Conservation (phyloP, 1,140 invertebrate species). For the Mactra quadrangularis region DNA sequence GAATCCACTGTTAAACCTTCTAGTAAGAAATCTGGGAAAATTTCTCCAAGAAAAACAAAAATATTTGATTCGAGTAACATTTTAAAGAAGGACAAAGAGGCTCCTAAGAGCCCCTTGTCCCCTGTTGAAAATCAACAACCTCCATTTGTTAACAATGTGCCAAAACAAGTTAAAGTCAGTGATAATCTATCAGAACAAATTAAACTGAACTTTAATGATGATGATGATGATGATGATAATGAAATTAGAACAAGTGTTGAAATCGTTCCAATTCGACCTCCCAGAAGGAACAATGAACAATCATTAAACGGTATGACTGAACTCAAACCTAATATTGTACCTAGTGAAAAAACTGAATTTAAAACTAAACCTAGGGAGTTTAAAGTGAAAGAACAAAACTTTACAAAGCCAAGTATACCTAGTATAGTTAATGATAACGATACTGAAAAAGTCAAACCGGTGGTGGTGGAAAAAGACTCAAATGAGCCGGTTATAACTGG, state of each 20-base stretch:
- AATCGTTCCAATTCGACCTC: conserved; percentile 46
- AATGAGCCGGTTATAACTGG: conserved; percentile 32
- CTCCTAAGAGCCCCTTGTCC: conserved; percentile 24
- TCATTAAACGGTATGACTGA: conserved; percentile 51
- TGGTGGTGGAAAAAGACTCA: conserved; percentile 3
- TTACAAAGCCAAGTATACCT: conserved; percentile 52
- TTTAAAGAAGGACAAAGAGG: conserved; percentile 54
- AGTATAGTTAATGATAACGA: not conserved
- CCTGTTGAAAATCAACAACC: not conserved
- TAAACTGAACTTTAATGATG: conserved; percentile 4
- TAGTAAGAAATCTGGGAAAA: conserved; percentile 37
- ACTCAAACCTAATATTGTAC: conserved; percentile 54
- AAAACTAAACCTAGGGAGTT: conserved; percentile 39
- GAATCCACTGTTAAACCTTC: conserved; percentile 30
- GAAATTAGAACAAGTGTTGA: conserved; percentile 30
- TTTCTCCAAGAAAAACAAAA: conserved; percentile 63
- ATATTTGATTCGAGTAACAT: conserved; percentile 71
- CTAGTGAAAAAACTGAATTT: conserved; percentile 7
- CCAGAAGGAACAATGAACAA: conserved; percentile 43
- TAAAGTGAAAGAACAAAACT: conserved; percentile 51
- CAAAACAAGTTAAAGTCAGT: conserved; percentile 5
- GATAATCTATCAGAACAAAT: conserved; percentile 1
- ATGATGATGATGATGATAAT: conserved; percentile 4
- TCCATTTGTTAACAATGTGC: conserved; percentile 6
- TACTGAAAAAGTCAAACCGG: conserved; percentile 7